Evolutionary conservation across 2,113 vertebrate species (phyloP).

Genomic region (Nothocercus julius): DNA sequence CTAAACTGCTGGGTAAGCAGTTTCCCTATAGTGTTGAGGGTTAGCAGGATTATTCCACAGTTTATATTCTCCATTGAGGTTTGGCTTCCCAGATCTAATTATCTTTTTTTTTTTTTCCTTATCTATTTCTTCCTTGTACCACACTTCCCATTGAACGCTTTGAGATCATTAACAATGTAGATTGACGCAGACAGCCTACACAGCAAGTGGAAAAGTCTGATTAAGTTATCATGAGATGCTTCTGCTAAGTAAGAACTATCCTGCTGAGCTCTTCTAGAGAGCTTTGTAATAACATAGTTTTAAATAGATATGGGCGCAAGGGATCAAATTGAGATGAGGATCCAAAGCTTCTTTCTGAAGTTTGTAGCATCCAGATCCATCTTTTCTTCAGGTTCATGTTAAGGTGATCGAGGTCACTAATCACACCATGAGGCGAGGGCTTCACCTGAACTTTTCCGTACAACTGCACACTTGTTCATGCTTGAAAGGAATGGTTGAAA

Average conservation of each 20-base stretch:
- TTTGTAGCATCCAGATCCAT: background rate
- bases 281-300: constrained; percentile 32
- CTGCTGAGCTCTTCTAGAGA: constrained; percentile 36
- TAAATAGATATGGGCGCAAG: background rate
- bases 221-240: constrained; percentile 13
- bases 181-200: constrained; percentile 40
- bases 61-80: background rate
- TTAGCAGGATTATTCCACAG: background rate
- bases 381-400: background rate
- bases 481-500: background rate
- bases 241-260: constrained; percentile 49
- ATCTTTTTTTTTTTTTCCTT: background rate
- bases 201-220: constrained; percentile 39
- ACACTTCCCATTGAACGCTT: background rate
- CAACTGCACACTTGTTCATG: background rate
- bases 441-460: background rate
- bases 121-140: background rate
- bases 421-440: background rate
- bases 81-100: background rate
- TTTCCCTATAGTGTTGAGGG: background rate
- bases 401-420: background rate
- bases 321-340: background rate
- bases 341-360: background rate
- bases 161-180: constrained; percentile 51
- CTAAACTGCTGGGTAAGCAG: background rate